phyloP scores from a whole-genome alignment of 1,140 invertebrate species.

The Plutomurus gul region DNA sequence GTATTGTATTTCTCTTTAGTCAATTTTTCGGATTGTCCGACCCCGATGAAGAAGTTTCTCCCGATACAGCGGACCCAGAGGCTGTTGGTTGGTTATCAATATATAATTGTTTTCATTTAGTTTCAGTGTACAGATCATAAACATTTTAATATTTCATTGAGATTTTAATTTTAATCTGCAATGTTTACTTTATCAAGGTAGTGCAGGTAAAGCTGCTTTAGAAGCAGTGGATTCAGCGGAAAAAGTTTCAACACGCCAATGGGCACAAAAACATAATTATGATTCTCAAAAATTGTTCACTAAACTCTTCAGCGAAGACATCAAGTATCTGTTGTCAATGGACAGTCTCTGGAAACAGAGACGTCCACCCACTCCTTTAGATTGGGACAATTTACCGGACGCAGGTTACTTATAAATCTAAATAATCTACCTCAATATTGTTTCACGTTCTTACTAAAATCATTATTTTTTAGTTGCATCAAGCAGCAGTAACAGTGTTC shows the following conservation, averaged over 20 bases:
- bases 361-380: conserved; percentile 78
- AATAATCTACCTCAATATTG: conserved; percentile 12
- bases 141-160: neutral
- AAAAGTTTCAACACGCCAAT: conserved; percentile 83
- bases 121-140: neutral
- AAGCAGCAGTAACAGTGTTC: conserved; percentile 58
- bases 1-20: conserved; percentile 61
- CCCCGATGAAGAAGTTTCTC: conserved; percentile 96
- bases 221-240: conserved; percentile 63
- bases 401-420: conserved; percentile 58
- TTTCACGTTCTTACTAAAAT: conserved; percentile 51
- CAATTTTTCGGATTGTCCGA: conserved; percentile 97
- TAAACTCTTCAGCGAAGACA: conserved; percentile 95
- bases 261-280: conserved; percentile 84
- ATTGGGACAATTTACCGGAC: conserved; percentile 71
- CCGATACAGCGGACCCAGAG: conserved; percentile 93
- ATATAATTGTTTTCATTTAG: neutral
- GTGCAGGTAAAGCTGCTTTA: conserved; percentile 62
- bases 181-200: conserved; percentile 5
- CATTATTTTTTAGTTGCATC: conserved; percentile 59
- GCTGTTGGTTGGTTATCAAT: conserved; percentile 61
- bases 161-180: neutral
- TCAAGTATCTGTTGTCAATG: conserved; percentile 93
- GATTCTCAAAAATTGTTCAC: conserved; percentile 80
- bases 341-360: conserved; percentile 90